Evolutionary conservation across 1,140 invertebrate species (phyloP).

Genomic region (Ceratitis capitata): DNA sequence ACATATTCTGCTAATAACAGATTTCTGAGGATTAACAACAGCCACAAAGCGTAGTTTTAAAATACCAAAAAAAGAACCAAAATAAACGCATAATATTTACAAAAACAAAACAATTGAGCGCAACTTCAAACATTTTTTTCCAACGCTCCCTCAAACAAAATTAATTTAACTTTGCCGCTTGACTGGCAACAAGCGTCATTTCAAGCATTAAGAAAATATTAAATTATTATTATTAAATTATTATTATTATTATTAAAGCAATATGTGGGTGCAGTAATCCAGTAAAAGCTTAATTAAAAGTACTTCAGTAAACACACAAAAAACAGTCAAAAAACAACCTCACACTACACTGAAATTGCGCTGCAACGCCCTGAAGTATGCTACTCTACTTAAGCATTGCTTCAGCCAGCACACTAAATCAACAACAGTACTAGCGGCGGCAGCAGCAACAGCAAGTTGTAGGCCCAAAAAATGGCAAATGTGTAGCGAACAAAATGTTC

Average conservation of each 20-base stretch:
- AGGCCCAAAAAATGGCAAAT: constrained; percentile 7
- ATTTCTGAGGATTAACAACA: no score
- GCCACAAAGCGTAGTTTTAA: no score
- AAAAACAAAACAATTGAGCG: no score
- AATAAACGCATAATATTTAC: no score
- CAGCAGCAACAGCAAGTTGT: not conserved
- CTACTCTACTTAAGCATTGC: not conserved
- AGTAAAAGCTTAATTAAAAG: constrained; percentile 4
- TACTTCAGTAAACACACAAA: not conserved
- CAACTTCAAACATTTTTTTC: no score
- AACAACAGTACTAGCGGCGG: not conserved
- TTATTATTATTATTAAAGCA: not conserved
- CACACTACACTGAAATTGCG: not conserved
- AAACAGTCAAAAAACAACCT: not conserved
- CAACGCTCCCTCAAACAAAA: no score
- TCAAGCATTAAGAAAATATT: not conserved
- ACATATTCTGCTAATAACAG: no score
- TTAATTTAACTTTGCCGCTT: no score
- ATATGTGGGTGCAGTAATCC: not conserved
- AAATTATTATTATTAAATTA: not conserved
- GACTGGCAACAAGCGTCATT: no score
- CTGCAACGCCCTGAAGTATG: constrained; percentile 9
- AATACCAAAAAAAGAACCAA: no score
- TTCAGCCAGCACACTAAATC: not conserved
- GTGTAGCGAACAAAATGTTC: not conserved